A percentile compares a stretch with the other conserved stretches of the same genome.
These are phyloP conservation scores for Amniataba percoides DNA, from an alignment of 2,797 vertebrate species.

Conservation along the genomic window DNA sequence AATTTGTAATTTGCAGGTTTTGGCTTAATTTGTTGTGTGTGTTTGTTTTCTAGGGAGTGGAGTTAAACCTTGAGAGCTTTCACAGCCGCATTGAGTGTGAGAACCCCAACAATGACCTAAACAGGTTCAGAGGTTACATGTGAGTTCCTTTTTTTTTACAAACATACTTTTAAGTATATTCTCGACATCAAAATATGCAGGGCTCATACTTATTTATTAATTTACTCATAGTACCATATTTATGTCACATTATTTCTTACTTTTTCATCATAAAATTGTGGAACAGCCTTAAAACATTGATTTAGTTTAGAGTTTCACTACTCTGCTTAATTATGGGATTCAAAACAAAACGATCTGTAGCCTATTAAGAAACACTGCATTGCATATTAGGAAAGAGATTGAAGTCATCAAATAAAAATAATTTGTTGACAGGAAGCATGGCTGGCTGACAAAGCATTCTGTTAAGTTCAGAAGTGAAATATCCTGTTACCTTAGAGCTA, in stretches of 20 bases:
- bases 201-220: neutral
- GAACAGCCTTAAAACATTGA: neutral
- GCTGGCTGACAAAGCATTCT: neutral
- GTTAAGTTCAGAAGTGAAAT: neutral
- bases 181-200: neutral
- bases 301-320: neutral
- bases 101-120: conserved; percentile 93
- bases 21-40: conserved; percentile 1
- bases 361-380: neutral
- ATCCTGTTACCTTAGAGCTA: neutral
- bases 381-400: neutral
- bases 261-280: neutral
- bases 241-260: neutral
- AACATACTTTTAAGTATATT: neutral
- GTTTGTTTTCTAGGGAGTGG: conserved; percentile 82
- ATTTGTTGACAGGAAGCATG: neutral
- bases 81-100: conserved; percentile 92
- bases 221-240: neutral
- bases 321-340: neutral
- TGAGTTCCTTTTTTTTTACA: conserved; percentile 79
- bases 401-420: neutral
- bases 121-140: conserved; percentile 92
- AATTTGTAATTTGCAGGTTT: neutral
- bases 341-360: neutral
- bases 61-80: conserved; percentile 91